Conservation (phyloP, 2,797 vertebrate genomes). For the Todus mexicanus region DNA sequence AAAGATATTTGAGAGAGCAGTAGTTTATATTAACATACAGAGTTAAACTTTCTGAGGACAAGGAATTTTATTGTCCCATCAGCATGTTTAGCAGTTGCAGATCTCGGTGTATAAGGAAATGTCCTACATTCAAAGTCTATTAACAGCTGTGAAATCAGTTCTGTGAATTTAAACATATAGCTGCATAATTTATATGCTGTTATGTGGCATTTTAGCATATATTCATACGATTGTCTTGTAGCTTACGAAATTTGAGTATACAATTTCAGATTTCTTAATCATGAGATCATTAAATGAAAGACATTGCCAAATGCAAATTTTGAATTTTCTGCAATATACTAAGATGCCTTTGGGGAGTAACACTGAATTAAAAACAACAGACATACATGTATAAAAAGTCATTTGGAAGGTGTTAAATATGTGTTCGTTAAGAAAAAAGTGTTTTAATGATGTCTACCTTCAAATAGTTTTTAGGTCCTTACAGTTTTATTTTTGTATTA, state of each 20-base stretch:
- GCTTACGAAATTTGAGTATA: background rate
- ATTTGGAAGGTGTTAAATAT: background rate
- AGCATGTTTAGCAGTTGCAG: slow-evolving; percentile 29
- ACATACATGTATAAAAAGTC: background rate
- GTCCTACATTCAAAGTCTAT: slow-evolving; percentile 5
- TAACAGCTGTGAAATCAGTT: slow-evolving; percentile 54
- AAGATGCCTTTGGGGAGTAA: background rate
- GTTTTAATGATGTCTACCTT: background rate
- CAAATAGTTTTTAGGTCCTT: background rate
- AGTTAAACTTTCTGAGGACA: slow-evolving; percentile 9
- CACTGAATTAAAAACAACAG: background rate
- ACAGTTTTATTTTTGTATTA: background rate
- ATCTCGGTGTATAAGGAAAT: background rate
- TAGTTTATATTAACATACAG: background rate
- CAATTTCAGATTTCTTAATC: background rate
- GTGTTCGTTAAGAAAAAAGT: background rate
- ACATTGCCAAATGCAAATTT: background rate
- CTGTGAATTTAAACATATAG: background rate
- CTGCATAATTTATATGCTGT: background rate
- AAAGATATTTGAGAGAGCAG: background rate
- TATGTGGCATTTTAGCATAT: background rate
- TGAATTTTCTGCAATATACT: background rate
- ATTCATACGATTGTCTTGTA: background rate
- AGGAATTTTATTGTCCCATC: background rate
- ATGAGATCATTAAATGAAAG: background rate